A percentile compares a stretch with the other conserved stretches of the same genome.
These are phyloP conservation scores for Platyscapa corneri DNA, from an alignment of 1,140 invertebrate genomes.

Conservation along the genomic window DNA sequence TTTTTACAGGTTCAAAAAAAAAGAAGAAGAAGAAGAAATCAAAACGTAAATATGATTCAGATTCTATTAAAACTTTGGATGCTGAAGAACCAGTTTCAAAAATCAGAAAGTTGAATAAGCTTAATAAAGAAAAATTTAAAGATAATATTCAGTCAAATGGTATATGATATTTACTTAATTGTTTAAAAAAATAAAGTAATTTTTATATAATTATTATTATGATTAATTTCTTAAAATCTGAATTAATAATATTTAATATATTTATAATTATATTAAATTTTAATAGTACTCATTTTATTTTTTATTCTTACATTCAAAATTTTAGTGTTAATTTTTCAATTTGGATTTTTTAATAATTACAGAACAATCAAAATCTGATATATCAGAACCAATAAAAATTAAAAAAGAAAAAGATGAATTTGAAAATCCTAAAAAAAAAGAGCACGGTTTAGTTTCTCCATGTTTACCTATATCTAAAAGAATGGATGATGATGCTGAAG, in stretches of 20 bases:
- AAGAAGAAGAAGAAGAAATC: constrained; percentile 77
- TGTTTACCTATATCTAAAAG: constrained; percentile 63
- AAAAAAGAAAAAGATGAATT: constrained; percentile 53
- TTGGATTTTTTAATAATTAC: neutral
- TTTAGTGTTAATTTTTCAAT: neutral
- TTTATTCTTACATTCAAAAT: neutral
- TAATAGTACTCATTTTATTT: neutral
- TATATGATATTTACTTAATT: neutral
- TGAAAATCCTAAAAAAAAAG: constrained; percentile 30
- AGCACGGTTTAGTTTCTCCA: constrained; percentile 56
- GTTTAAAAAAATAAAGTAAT: neutral
- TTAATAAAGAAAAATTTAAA: constrained; percentile 53
- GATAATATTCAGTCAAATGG: constrained; percentile 39
- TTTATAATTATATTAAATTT: neutral
- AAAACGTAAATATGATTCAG: constrained; percentile 73
- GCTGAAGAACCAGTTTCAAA: constrained; percentile 61
- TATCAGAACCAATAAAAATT: neutral
- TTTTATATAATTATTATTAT: neutral
- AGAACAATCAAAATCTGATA: constrained; percentile 52
- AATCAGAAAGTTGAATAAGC: constrained; percentile 53
- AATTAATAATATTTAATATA: too few relatives aligned
- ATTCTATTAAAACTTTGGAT: constrained; percentile 65
- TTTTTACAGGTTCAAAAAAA: constrained; percentile 68
- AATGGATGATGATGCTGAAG: constrained; percentile 63
- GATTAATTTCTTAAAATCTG: neutral